Base-by-base conservation (phyloP, 1,140 invertebrate species). In the Leptinotarsa texana region DNA sequence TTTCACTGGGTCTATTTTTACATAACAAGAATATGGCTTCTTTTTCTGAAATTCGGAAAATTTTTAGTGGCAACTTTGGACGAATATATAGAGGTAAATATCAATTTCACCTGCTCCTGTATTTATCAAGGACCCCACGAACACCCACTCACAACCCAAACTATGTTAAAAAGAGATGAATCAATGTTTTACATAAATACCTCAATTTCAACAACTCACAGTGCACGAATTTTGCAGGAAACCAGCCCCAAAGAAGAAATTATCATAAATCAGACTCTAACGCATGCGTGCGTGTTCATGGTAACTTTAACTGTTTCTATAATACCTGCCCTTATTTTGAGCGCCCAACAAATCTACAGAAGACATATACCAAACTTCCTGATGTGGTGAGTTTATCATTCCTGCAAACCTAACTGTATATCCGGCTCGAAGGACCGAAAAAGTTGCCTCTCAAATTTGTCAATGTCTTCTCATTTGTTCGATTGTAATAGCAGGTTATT, bases 1-100 rank as follows among this genome's bases (percentile, higher is more conserved):
- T 83, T 84, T 49, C 83, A 84, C 70, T 84, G 82, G 79, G 74
- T 77, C 4, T 83, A 79, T 67, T 84, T 84, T 75, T 83, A 83
- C 69, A 75, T 80, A 5, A 75, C 77, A 13, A 77, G 82, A 73
- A 67, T 84, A 18, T 84, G 83, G 83, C 82, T 83, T 48, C 72
- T 82, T 18, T 77, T 82, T 61, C 72, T 83, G 62, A 79, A 75
- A 73, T 63, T 80, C 8, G 80, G 62, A 67, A 82, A 74, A 74
- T 75, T 75, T 73, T 57, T 77, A 3, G 68, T 74, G 33, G 18
- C 62, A 62, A 72, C 74, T 65, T 42, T 74, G 18, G 78, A 82
- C 49, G 48, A 72, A 42, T 69, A 69, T 24, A 74, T 81, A 61
- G 75, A 79, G 72, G 78, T 80, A 72, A 72, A n/a, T 65, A 42